phyloP scores from a whole-genome alignment of 2,113 vertebrate genomes.

The Mobula birostris region DNA sequence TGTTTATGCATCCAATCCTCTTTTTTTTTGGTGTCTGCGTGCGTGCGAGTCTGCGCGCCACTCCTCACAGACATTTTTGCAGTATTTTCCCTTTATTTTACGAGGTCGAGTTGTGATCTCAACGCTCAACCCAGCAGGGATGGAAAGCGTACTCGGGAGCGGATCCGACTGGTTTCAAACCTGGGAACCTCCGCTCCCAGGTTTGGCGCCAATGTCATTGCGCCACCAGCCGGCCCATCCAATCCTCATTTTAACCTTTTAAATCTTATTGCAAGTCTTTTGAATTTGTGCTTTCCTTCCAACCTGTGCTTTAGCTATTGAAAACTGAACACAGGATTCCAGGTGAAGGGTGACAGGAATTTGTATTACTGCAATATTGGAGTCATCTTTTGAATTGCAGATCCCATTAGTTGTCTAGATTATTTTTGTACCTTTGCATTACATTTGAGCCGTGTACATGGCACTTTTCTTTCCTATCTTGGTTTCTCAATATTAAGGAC shows the following conservation, averaged over 20 bases:
- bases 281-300: not conserved
- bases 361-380: not conserved
- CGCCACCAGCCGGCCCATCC: no score
- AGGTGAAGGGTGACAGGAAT: not conserved
- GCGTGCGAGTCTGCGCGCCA: no score
- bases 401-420: not conserved
- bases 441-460: not conserved
- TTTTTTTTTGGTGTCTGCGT: no score
- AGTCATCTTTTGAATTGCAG: not conserved
- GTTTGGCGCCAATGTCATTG: no score
- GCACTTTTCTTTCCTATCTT: not conserved
- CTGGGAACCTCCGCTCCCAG: no score
- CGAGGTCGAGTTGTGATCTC: no score
- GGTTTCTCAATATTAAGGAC: no score
- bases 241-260: not conserved
- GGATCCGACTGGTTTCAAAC: no score
- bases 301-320: not conserved
- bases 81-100: no score
- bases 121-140: no score
- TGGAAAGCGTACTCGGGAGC: no score
- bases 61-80: no score
- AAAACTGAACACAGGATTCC: not conserved
- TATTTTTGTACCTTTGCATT: not conserved
- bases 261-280: not conserved
- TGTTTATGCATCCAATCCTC: not conserved